A percentile compares a stretch with the other conserved stretches of the same genome.
Evolutionary conservation across 2,888 invertebrate genomes (phyloP).

Genomic region (Elegia similella): DNA sequence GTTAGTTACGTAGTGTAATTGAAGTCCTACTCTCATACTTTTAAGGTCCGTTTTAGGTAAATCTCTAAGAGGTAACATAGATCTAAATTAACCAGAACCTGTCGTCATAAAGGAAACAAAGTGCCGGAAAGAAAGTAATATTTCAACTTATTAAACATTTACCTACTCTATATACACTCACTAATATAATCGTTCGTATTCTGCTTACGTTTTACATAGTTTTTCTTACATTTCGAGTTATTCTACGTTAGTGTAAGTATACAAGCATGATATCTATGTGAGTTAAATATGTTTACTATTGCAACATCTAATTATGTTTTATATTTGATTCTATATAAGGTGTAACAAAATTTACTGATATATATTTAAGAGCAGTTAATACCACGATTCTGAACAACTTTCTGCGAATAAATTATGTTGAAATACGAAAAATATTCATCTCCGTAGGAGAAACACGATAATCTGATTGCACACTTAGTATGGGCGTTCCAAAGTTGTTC

Average conservation of each 20-base stretch:
- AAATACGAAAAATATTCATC: too few species aligned
- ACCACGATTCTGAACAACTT: too few species aligned
- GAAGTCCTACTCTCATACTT: neutral
- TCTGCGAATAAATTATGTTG: too few species aligned
- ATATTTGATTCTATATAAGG: neutral
- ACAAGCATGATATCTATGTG: conserved; percentile 12
- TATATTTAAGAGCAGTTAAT: too few species aligned
- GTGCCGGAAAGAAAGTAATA: neutral
- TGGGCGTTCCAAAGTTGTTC: too few species aligned
- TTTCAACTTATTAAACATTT: neutral
- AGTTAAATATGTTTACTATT: neutral
- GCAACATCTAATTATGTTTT: neutral
- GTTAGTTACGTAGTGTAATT: too few species aligned
- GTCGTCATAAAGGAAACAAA: too few species aligned
- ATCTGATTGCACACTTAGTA: too few species aligned
- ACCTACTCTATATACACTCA: neutral
- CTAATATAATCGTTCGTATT: neutral
- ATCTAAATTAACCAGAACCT: too few species aligned
- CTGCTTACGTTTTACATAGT: conserved; percentile 7
- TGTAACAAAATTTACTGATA: too few species aligned
- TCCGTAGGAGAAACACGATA: too few species aligned
- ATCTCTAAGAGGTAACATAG: too few species aligned
- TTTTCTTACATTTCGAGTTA: neutral
- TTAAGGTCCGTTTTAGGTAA: neutral
- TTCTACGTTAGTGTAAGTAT: conserved; percentile 10